phyloP scores from a whole-genome alignment of 2,797 vertebrate genomes.

The Molossus alvarezi region DNA sequence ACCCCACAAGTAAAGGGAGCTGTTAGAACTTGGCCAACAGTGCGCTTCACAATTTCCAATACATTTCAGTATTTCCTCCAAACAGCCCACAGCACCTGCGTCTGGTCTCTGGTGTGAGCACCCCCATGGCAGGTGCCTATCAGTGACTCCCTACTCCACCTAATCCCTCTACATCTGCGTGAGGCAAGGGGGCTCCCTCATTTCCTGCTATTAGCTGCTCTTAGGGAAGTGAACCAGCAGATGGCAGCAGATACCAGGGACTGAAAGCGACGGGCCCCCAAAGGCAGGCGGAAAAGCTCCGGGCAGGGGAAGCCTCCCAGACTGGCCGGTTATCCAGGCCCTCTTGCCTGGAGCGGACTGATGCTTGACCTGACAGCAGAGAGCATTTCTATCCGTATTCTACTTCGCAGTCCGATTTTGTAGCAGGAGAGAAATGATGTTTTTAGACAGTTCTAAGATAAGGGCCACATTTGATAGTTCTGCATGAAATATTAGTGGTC shows the following conservation, averaged over 20 bases:
- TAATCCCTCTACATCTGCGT: fast-evolving
- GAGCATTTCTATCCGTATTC: not conserved
- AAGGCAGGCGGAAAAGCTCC: fast-evolving
- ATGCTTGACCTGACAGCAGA: not conserved
- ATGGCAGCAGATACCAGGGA: slow-evolving; percentile 87
- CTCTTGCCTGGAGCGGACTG: not conserved
- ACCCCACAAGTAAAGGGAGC: not conserved
- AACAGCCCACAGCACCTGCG: not conserved
- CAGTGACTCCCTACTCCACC: not conserved
- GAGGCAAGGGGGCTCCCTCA: not conserved
- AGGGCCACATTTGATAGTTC: not conserved
- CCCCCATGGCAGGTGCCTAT: not conserved
- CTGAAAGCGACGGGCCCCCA: fast-evolving
- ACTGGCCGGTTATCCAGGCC: fast-evolving
- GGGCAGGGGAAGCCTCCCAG: not conserved
- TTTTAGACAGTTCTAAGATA: not conserved
- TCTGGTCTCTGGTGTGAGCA: not conserved
- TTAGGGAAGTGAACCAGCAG: slow-evolving; percentile 80
- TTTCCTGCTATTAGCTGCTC: not conserved
- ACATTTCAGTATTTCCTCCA: not conserved
- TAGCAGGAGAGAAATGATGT: not conserved
- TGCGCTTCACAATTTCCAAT: fast-evolving
- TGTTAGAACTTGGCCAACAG: not conserved
- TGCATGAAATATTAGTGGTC: not conserved
- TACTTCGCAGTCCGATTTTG: not conserved